Base-by-base conservation (phyloP, 64 coral and sea anemone genomes). In the Hydrozoanthus tunicans region DNA sequence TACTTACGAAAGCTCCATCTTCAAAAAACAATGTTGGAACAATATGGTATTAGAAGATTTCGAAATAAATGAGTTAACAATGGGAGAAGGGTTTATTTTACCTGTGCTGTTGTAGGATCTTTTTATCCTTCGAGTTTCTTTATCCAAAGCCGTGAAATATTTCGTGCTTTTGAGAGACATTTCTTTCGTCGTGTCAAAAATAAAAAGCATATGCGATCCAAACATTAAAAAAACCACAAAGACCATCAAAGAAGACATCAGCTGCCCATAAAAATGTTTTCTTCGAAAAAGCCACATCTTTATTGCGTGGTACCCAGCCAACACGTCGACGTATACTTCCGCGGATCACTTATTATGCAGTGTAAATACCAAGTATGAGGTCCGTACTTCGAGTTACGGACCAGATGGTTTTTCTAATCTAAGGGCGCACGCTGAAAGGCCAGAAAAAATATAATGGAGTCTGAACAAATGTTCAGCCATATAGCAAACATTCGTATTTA, bases 161-260 rank as follows among this genome's bases (percentile, higher is more conserved):
- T 51, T 8, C 4, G 71, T 6, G 12, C 71, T 74, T 43, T 24
- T 43, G 26, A 10, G 13, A 32, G 78, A 32, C 20, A 59, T 81
- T 61, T 60, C 56, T 59, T 81, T 81, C 14, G 77, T 58, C 6
- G 52, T 79, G n/a, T 81, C 79, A n/a, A 81, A 81, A 60, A 53
- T 81, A 32, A 81, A 6, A 11, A 81, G 56, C 23, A 81, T 12
- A 25, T 81, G 79, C 10, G n/a, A 25, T 4, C 10, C 25, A 59
- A 81, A 81, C 79, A 25, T 81, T 56, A 81, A 23, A 62, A 81
- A 62, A 7, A 81, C 58, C 0, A 10, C 17, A 23, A 81, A 13
- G 3, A 81, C 25, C 57, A 81, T 20, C n/a, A 81, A 55, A 4
- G 79, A 81, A 62, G n/a, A 81, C 17, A 81, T 58, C 24, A 81